Base-by-base conservation (phyloP, 2,797 vertebrate genomes). In the Gallinago solitaria region DNA sequence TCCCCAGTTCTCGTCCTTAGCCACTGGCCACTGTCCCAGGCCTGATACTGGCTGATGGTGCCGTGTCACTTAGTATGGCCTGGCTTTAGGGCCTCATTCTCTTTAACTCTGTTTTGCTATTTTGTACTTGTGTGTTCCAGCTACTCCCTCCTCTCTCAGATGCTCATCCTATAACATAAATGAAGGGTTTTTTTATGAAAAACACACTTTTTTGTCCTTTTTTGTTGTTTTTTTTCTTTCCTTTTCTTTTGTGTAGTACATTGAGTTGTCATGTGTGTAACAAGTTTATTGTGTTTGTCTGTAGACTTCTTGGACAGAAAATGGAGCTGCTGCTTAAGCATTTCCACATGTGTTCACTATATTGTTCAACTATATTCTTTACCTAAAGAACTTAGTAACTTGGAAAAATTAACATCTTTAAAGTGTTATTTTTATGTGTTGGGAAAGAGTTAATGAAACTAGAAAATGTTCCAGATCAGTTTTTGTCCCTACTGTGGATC, bases 271-370 rank as follows among this genome's bases (percentile, higher is more conserved):
- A 19, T 85, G 21, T 68, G 56, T 91, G 53, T 81, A 78, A 65
- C 78, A 7, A 54, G 30, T 83, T 87, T 78, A 79, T 91, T 93
- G 85, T 95, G 48, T 95, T 94, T 96, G 87, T 81, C 59, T 88
- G 27, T 67, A 90, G 85, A 67, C 51, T 90, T 77, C 77, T 87
- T 87, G 89, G 85, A 84, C 47, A 48, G 77, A 86, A 95, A 94
- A 94, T 50, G 70, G 77, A 95, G 70, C 88, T 81, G 91, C 54
- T 90, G 64, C 77, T 87, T 95, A 96, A 96, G 67, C 51, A 39
- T 74, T 96, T 86, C 93, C 96, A 86, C 82, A 93, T 96, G 95
- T 87, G 48, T 63, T 94, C 63, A 82, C 93, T 59, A 83, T 89
- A 83, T 67, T 93, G 78, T 88, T 93, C 65, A 78, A 30, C 88